A percentile compares a stretch with the other conserved stretches of the same genome.
Conservation (phyloP, 2,797 vertebrate genomes). For the Poecilia picta region DNA sequence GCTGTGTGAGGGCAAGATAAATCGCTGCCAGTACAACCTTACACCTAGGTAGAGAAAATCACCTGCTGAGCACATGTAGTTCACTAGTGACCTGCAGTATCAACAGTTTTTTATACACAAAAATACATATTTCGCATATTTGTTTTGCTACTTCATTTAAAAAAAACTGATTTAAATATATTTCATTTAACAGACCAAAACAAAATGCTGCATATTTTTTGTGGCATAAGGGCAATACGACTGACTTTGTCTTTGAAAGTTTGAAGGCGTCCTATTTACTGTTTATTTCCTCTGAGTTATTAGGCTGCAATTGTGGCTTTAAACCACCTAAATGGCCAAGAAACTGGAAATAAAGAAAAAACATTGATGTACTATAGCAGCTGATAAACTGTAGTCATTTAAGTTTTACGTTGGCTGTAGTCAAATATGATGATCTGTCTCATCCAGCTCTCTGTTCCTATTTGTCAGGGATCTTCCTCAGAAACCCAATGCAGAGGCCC, state of each 20-base stretch:
- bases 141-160: background rate
- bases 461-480: slow-evolving; percentile 88
- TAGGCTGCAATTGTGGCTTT: too few species aligned
- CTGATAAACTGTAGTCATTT: background rate
- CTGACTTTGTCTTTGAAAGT: background rate
- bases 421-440: background rate
- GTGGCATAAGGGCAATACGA: background rate
- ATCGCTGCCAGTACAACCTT: slow-evolving; percentile 86
- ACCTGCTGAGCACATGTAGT: background rate
- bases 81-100: background rate
- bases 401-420: background rate
- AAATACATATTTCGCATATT: background rate
- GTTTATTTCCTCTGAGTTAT: too few species aligned
- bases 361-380: background rate
- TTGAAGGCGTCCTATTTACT: too few species aligned
- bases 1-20: slow-evolving; percentile 86
- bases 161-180: background rate
- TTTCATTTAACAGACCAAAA: background rate
- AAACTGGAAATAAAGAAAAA: too few species aligned
- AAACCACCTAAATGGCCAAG: background rate
- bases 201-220: background rate
- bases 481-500: slow-evolving; percentile 83
- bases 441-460: background rate
- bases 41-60: slow-evolving; percentile 83
- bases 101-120: background rate